Base-by-base conservation (phyloP, 2,113 vertebrate species). In the Menidia beryllina region DNA sequence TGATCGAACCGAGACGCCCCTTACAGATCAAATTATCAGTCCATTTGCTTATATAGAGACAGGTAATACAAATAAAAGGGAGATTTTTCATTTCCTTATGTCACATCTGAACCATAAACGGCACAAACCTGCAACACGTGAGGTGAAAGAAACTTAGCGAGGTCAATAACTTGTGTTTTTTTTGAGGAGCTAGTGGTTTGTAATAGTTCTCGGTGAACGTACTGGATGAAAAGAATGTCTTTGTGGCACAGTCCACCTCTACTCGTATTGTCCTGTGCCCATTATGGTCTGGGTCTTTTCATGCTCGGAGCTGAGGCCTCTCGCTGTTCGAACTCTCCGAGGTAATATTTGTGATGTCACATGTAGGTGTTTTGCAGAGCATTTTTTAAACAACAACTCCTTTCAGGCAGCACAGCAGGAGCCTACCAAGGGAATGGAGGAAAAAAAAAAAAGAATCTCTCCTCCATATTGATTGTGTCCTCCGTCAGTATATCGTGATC, bases 351-450 rank as follows among this genome's bases (percentile, higher is more conserved):
- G 10, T 51, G 21, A 59, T 15, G 9, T 55, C 30, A 61, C 23
- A n/a, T 63, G 2, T 51, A 56, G 4, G 27, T 53, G 58, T 49
- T n/a, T 26, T 25, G 41, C n/a, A 48, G 24, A 34, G 5, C 19
- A 13, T 1, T 43, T 61, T 47, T 30, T 21, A 39, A 17, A 23
- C 30, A 61, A 45, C 25, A 67, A 41, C 54, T 57, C 24, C 47
- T 77, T 67, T 72, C 39, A 38, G 54, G 26, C 68, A 34, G 68
- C 63, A 50, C 60, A 70, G 62, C 25, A 23, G 10, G 53, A 51
- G 36, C 41, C 60, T 79, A 77, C 54, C 36, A 76, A 69, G n/a
- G 38, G 15, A 26, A 24, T 8, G 14, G 15, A 47, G 51, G 30
- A 34, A 52, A 49, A 15, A 48, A 70, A 61, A 60, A 49, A 15